Conservation (phyloP, 2,113 vertebrate species). For the Macquaria ambigua region DNA sequence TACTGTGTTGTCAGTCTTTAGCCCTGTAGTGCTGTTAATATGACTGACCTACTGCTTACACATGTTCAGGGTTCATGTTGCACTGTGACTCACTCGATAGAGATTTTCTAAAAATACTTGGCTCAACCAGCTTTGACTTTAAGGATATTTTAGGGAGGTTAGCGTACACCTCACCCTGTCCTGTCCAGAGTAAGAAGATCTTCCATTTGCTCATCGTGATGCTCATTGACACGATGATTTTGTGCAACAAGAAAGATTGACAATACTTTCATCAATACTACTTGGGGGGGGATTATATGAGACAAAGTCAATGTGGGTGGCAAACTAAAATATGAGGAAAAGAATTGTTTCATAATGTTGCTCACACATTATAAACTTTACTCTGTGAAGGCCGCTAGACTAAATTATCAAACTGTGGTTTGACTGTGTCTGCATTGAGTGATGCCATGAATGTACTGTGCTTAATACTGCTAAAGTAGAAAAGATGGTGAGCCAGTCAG, state of each 20-base stretch:
- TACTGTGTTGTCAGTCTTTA: slow-evolving; percentile 54
- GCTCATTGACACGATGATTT: slow-evolving; percentile 10
- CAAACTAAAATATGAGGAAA: not conserved
- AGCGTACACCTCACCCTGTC: not conserved
- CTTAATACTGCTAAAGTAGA: slow-evolving; percentile 30
- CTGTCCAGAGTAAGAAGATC: not conserved
- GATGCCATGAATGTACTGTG: slow-evolving; percentile 27
- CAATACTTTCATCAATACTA: not conserved
- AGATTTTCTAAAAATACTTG: slow-evolving; percentile 62
- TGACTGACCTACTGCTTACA: slow-evolving; percentile 56
- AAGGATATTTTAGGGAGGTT: slow-evolving; percentile 24
- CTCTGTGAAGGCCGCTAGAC: not conserved
- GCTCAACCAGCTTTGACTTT: slow-evolving; percentile 33
- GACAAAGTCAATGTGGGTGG: slow-evolving; percentile 6
- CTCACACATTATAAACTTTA: not conserved
- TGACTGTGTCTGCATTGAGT: slow-evolving; percentile 12
- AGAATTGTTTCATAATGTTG: not conserved
- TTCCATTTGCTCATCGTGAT: slow-evolving; percentile 10
- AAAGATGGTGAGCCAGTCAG: not conserved
- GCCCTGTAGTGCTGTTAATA: slow-evolving; percentile 45
- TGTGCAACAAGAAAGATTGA: not conserved
- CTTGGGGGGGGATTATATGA: not conserved
- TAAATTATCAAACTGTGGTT: slow-evolving; percentile 10
- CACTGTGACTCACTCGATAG: slow-evolving; percentile 74
- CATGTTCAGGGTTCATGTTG: slow-evolving; percentile 70